phyloP scores from a whole-genome alignment of 2,113 vertebrate genomes.

The Tachuris rubrigastra region DNA sequence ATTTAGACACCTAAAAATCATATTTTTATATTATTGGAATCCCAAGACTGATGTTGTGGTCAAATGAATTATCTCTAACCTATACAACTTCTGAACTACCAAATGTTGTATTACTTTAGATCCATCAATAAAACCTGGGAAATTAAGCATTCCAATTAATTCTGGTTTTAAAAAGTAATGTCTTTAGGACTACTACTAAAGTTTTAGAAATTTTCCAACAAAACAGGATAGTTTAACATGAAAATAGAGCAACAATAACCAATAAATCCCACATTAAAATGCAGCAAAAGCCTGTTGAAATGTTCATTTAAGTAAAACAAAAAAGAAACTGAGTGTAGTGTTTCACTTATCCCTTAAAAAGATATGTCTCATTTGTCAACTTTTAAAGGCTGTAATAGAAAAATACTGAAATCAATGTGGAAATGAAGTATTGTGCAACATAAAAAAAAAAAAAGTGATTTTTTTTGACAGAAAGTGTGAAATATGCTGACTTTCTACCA shows the following conservation, averaged over 20 bases:
- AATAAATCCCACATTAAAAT: background rate
- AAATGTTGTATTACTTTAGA: background rate
- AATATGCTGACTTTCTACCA: background rate
- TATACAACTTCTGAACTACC: background rate
- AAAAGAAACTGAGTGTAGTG: background rate
- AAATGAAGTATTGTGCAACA: background rate
- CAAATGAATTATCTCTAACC: background rate
- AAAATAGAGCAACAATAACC: background rate
- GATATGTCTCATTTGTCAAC: background rate
- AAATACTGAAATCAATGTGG: background rate
- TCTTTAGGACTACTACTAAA: background rate
- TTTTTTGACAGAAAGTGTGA: background rate
- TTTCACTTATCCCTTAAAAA: background rate
- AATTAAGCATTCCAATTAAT: background rate
- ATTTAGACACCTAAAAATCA: background rate
- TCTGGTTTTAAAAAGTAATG: background rate
- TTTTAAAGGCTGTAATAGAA: background rate
- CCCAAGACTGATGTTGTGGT: background rate
- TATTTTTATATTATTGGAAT: background rate
- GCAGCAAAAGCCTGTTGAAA: background rate
- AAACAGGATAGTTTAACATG: background rate
- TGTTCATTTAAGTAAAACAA: background rate
- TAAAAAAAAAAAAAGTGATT: background rate
- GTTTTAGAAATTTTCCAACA: background rate
- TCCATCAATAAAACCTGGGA: background rate